These are phyloP conservation scores for Zenarchopterus dispar DNA, from an alignment of 2,797 vertebrate genomes.

Conservation along the genomic window DNA sequence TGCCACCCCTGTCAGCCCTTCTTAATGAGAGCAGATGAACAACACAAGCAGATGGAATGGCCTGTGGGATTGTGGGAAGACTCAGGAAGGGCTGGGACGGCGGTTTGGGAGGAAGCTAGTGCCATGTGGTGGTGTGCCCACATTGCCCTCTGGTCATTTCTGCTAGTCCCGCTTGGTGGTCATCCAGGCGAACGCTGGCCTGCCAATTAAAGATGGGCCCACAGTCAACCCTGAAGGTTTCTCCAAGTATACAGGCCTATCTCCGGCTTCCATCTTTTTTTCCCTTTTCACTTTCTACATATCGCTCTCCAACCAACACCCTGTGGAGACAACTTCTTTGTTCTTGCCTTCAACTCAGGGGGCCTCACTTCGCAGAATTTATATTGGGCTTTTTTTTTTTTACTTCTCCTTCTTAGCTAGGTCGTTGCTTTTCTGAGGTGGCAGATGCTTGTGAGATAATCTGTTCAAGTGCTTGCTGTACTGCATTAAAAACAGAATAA, in stretches of 20 bases:
- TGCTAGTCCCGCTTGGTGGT: conserved; percentile 74
- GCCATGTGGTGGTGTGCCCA: conserved; percentile 79
- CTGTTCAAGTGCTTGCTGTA: conserved; percentile 22
- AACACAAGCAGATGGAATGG: conserved; percentile 79
- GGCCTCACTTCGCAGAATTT: conserved; percentile 35
- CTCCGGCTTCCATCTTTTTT: conserved; percentile 35
- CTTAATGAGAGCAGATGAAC: conserved; percentile 75
- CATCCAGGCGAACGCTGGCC: conserved; percentile 75
- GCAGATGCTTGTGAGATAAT: conserved; percentile 17
- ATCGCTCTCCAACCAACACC: conserved; percentile 53
- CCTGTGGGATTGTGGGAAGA: conserved; percentile 78
- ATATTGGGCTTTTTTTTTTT: conserved; percentile 48
- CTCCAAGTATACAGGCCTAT: conserved; percentile 49
- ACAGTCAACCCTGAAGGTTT: conserved; percentile 73
- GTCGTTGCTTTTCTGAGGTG: conserved; percentile 43
- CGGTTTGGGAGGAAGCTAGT: conserved; percentile 52
- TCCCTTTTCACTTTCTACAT: conserved; percentile 29
- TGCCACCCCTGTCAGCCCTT: conserved; percentile 44
- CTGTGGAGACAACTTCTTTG: conserved; percentile 52
- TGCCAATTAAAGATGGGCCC: conserved; percentile 83
- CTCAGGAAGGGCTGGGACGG: conserved; percentile 59
- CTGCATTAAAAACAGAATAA: conserved; percentile 40
- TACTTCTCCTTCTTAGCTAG: conserved; percentile 31
- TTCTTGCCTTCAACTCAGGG: conserved; percentile 55
- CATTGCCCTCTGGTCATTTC: conserved; percentile 74